Percentiles rank a stretch among this genome's conserved stretches.
These are phyloP conservation scores for Rotaria magnacalcarata DNA, from an alignment of 2,888 invertebrate genomes.

Conservation along the genomic window DNA sequence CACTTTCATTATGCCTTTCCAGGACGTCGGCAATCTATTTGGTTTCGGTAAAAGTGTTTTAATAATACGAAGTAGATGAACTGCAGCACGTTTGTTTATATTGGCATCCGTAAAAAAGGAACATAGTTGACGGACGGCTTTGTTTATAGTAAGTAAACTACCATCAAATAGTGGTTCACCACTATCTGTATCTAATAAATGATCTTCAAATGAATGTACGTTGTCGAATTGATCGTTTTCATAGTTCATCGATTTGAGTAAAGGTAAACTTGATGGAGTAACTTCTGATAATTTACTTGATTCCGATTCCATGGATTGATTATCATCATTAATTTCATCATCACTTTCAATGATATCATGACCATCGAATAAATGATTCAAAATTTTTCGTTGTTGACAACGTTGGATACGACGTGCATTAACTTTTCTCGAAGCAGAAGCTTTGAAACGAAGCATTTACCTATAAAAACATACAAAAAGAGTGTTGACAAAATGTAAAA, in stretches of 20 bases:
- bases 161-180: background rate
- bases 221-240: background rate
- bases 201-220: background rate
- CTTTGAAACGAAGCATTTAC: background rate
- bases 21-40: background rate
- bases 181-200: background rate
- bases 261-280: background rate
- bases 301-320: background rate
- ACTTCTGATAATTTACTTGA: background rate
- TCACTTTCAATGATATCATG: no score
- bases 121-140: background rate
- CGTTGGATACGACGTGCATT: background rate
- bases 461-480: background rate
- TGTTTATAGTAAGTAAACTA: background rate
- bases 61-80: background rate
- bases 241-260: background rate
- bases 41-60: background rate
- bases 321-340: background rate
- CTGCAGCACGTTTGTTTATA: background rate
- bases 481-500: no score
- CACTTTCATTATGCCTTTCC: background rate
- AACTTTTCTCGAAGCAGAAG: background rate
- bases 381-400: background rate
- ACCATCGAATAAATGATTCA: background rate
- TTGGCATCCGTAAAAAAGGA: background rate